Base-by-base conservation (phyloP, 1,140 invertebrate species). In the Drosophila athabasca region DNA sequence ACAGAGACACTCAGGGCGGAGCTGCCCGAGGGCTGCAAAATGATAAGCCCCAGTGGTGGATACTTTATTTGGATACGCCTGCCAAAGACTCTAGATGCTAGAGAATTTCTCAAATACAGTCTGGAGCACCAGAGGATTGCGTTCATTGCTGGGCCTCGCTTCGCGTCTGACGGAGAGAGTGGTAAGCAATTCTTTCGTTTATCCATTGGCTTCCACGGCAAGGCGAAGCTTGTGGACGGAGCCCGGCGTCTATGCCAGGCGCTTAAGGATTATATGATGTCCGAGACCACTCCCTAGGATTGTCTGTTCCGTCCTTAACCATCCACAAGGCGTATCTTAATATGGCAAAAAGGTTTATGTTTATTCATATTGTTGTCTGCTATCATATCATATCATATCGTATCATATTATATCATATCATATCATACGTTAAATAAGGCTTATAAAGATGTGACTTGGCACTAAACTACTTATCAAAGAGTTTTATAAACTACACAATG, bases 41-140 rank as follows among this genome's bases (percentile, higher is more conserved):
- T 93, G 57, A 45, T 75, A 1, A 80, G 83, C 57, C 93, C 94
- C 8, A 51, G 76, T 59, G 94, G 94, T 3, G 94, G 94, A 24
- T 94, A 94, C 67, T 95, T 94, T 68, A 83, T 95, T 48, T 95
- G 94, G 94, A 84, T 94, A 53, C 78, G 89, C 64, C 70, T 94
- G 52, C 93, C 93, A 1, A 52, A 78, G 53, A 75, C 78, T 3
- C 80, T 92, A 46, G 76, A 75, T 61, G 73, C 79, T 0, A 9
- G 26, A 2, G 53, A 81, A 11, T 87, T 91, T 29, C 52, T 85
- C 2, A 35, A 89, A 22, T 79, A 74, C 31, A 73, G 75, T 24
- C 29, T 87, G 35, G 39, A 83, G 35, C 58, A 81, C 31, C 75
- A 81, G 39, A 90, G 83, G 67, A 87, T 94, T 7, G 90, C 79